Conservation (phyloP, 2,888 invertebrate species). For the Liopterus haemorrhoidalis region DNA sequence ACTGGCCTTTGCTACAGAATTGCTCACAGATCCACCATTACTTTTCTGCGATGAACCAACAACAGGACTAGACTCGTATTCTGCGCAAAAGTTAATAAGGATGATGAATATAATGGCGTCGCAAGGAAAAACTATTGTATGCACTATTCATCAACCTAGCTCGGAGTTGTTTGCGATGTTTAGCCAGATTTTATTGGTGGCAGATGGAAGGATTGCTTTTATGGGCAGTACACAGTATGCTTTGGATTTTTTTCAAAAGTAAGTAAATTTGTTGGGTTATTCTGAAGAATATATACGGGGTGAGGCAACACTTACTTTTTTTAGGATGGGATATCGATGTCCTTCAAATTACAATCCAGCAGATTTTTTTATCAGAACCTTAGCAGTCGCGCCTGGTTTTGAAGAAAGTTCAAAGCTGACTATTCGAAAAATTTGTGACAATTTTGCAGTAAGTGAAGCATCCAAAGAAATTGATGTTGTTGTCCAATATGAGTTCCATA, state of each 20-base stretch:
- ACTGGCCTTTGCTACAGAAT: slow-evolving; percentile 86
- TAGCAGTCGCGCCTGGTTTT: slow-evolving; percentile 72
- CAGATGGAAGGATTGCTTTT: slow-evolving; percentile 82
- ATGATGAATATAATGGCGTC: slow-evolving; percentile 64
- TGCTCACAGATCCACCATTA: slow-evolving; percentile 83
- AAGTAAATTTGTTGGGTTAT: slow-evolving; percentile 25
- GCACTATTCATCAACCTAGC: slow-evolving; percentile 93
- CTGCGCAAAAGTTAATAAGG: slow-evolving; percentile 77
- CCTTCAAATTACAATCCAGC: slow-evolving; percentile 84
- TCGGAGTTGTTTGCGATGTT: slow-evolving; percentile 81
- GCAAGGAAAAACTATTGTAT: slow-evolving; percentile 78
- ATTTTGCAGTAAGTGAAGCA: slow-evolving; percentile 70
- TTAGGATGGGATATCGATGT: slow-evolving; percentile 66
- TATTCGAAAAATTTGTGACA: slow-evolving; percentile 68
- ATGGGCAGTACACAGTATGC: slow-evolving; percentile 67
- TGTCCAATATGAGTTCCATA: slow-evolving; percentile 65
- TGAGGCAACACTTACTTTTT: slow-evolving; percentile 10
- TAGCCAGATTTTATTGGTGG: slow-evolving; percentile 69
- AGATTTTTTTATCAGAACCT: slow-evolving; percentile 78
- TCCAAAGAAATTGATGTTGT: slow-evolving; percentile 70
- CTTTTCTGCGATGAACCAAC: slow-evolving; percentile 96
- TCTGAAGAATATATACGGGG: not conserved
- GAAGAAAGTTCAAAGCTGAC: slow-evolving; percentile 66
- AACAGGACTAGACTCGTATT: slow-evolving; percentile 86
- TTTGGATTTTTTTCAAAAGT: slow-evolving; percentile 65